These are phyloP conservation scores for Percopsis transmontana DNA, from an alignment of 2,113 vertebrate genomes.

Conservation along the genomic window DNA sequence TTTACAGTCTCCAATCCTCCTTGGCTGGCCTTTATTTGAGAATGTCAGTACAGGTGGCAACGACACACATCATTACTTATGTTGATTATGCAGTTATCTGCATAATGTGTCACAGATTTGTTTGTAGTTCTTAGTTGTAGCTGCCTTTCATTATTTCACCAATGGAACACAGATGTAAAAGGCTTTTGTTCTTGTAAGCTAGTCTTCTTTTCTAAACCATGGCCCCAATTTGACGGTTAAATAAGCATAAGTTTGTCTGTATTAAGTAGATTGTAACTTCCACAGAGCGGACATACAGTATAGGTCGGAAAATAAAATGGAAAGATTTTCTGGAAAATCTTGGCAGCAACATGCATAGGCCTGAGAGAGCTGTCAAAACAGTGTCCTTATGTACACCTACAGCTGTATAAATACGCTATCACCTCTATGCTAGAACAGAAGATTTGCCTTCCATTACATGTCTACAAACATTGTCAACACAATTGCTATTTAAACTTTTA, in stretches of 20 bases:
- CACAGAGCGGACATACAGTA: neutral
- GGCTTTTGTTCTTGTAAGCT: neutral
- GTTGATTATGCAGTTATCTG: neutral
- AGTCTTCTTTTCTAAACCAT: neutral
- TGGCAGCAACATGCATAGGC: neutral
- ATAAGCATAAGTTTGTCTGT: neutral
- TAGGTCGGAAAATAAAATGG: neutral
- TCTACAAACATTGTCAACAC: neutral
- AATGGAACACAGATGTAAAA: neutral
- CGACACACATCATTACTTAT: neutral
- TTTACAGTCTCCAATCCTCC: neutral
- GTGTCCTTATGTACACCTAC: conserved; percentile 3
- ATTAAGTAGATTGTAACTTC: neutral
- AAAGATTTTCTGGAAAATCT: conserved; percentile 6
- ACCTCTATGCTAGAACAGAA: neutral
- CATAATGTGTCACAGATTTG: neutral
- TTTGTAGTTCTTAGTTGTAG: neutral
- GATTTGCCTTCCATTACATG: neutral
- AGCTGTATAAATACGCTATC: neutral
- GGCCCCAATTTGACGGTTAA: neutral
- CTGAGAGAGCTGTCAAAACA: conserved; percentile 8
- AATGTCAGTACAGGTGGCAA: neutral
- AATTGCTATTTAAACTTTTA: too few species aligned
- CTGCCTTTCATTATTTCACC: neutral
- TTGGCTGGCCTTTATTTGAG: neutral